Base-by-base conservation (phyloP, 1,140 invertebrate genomes). In the Galleria mellonella region DNA sequence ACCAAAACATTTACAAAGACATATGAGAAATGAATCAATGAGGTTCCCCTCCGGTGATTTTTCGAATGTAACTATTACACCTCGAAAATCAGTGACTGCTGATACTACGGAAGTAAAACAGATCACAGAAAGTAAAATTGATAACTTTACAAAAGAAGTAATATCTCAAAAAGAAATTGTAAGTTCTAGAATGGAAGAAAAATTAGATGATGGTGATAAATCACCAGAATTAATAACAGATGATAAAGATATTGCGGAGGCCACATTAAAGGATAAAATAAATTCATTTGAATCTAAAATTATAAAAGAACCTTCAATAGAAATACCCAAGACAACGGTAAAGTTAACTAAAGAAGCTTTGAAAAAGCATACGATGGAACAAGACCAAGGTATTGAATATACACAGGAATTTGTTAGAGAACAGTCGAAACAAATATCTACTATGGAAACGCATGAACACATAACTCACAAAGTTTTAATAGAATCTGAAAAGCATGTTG, bases 21-120 rank as follows among this genome's bases (percentile, higher is more conserved):
- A 87, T 53, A 83, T 87, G 62, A 79, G 86, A 62, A 87, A 86
- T 47, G 86, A 87, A 46, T 87, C 86, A 0, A 87, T 87, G 86
- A 71, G 82, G 51, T 87, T 87, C 40, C 81, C 86, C 9, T 87
- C 86, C 0, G 86, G 86, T 12, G 86, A 87, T 45, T 87, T 87
- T 52, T 87, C 86, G 0, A 86, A 86, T 51, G 74, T 87, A 1
- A 85, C 82, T 43, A 78, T 87, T 8, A 84, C 81, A 15, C 83
- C 83, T 10, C 81, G 73, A 53, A 87, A 86, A 52, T 82, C 82
- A 48, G 61, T 79, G 17, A 72, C 72, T 9, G 51, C 68, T 33
- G 86, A 87, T 61, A 72, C 65, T 11, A 61, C 56, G 8, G 82
- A 87, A 57, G 57, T 61, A 9, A 79, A 72, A 44, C 52, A 66